Evolutionary conservation across 2,888 invertebrate genomes (phyloP).

Genomic region (Matsumyia berberina): DNA sequence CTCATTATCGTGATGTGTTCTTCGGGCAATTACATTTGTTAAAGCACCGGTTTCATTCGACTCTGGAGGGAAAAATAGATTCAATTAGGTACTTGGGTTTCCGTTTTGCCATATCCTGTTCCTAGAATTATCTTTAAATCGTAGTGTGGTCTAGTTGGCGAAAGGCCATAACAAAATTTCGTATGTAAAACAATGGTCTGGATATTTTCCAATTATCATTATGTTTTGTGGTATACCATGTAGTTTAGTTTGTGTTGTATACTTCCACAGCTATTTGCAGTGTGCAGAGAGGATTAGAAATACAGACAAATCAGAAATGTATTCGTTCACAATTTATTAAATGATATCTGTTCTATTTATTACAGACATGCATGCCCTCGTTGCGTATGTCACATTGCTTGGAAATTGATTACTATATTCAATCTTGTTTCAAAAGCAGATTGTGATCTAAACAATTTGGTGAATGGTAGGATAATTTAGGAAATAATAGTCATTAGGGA

Average conservation of each 20-base stretch:
- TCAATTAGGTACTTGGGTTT: constrained; percentile 38
- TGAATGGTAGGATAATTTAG: background rate
- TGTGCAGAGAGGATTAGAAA: constrained; percentile 6
- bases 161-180: constrained; percentile 39
- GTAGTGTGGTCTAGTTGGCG: constrained; percentile 59
- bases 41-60: constrained; percentile 19
- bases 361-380: background rate
- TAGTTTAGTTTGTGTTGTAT: background rate
- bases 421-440: background rate
- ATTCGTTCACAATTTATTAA: constrained; percentile 16
- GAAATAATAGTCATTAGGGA: background rate
- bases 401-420: background rate
- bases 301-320: background rate
- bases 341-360: constrained; percentile 4
- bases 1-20: constrained; percentile 48
- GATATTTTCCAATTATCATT: constrained; percentile 55
- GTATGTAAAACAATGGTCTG: constrained; percentile 54
- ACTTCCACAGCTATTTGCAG: background rate
- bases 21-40: constrained; percentile 21
- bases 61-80: constrained; percentile 10
- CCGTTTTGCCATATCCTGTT: constrained; percentile 12
- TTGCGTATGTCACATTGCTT: constrained; percentile 6
- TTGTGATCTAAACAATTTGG: background rate
- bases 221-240: constrained; percentile 10
- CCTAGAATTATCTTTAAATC: constrained; percentile 37